phyloP scores from a whole-genome alignment of 2,888 invertebrate species.

The Stictocephala bisonia region DNA sequence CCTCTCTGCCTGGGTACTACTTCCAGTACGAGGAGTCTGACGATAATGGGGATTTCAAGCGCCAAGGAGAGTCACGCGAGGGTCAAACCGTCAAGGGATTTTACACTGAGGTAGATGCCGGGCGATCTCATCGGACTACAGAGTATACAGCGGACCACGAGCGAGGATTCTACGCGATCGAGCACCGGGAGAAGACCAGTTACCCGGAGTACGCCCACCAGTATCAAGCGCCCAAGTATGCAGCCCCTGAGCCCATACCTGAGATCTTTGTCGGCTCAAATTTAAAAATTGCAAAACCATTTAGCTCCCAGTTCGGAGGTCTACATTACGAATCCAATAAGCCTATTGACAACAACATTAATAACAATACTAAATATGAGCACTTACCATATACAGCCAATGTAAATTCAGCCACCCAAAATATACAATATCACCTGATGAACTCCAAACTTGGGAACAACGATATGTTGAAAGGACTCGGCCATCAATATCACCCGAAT shows the following conservation, averaged over 20 bases:
- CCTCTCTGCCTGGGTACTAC: conserved; percentile 7
- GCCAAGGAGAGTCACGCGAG: conserved; percentile 44
- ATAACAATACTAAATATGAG: no score
- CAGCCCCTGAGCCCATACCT: neutral
- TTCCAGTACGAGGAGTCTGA: conserved; percentile 46
- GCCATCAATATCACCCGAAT: no score
- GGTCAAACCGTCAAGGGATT: conserved; percentile 47
- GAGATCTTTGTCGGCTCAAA: no score
- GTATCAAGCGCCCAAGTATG: neutral
- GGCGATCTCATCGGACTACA: conserved; percentile 43
- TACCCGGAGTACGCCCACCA: conserved; percentile 16
- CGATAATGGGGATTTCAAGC: conserved; percentile 47
- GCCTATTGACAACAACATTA: no score
- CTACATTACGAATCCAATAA: no score
- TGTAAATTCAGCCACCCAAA: no score
- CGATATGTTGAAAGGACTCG: no score
- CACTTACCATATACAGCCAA: no score
- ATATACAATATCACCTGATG: no score
- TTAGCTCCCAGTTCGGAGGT: no score
- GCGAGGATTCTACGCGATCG: conserved; percentile 48
- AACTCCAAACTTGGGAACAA: no score
- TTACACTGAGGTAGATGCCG: conserved; percentile 46
- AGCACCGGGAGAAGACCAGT: conserved; percentile 33
- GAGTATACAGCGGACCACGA: conserved; percentile 34
- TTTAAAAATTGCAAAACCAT: no score